phyloP scores from a whole-genome alignment of 37 sponge, comb jelly and placozoan species.

The Ephydatia muelleri region DNA sequence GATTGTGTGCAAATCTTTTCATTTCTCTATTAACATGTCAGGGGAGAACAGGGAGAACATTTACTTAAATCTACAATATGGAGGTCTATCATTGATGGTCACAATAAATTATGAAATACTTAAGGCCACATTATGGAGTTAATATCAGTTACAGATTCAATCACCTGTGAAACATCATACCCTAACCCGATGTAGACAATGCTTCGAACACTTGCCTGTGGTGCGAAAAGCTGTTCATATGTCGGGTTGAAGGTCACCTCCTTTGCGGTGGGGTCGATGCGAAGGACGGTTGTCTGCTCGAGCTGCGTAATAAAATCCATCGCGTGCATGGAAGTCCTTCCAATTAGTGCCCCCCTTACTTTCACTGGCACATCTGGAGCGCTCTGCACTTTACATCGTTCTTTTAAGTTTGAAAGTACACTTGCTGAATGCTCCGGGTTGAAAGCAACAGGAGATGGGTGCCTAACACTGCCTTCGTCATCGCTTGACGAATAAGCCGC shows the following conservation, averaged over 20 bases:
- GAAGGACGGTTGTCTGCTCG: constrained; percentile 12
- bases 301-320: neutral
- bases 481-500: constrained; percentile 43
- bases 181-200: neutral
- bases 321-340: neutral
- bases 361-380: constrained; percentile 47
- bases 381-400: constrained; percentile 41
- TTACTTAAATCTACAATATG: too few species aligned
- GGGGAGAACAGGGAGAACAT: too few species aligned
- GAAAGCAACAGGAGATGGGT: neutral
- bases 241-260: constrained; percentile 87
- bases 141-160: too few species aligned
- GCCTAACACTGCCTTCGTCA: constrained; percentile 33
- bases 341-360: constrained; percentile 37
- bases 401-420: constrained; percentile 42
- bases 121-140: too few species aligned
- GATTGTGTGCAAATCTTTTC: too few species aligned
- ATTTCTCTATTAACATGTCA: too few species aligned
- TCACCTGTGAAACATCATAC: too few species aligned
- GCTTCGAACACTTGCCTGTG: constrained; percentile 54
- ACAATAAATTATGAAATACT: too few species aligned
- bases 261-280: constrained; percentile 71
- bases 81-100: too few species aligned
- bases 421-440: constrained; percentile 35
- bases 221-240: constrained; percentile 88